Conservation (phyloP, 2,797 vertebrate genomes). For the Euthynnus affinis region DNA sequence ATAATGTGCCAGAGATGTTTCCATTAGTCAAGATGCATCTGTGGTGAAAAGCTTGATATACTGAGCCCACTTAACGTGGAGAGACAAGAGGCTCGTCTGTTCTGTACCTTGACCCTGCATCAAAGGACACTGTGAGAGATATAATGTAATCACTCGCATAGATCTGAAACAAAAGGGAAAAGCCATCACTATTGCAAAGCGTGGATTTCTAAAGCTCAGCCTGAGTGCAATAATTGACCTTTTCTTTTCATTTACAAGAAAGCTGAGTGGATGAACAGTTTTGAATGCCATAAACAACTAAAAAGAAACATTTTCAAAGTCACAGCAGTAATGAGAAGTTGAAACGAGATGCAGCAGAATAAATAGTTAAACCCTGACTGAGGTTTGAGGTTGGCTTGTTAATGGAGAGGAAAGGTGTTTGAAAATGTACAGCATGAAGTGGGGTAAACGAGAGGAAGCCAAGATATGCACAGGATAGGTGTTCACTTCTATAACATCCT, state of each 20-base stretch:
- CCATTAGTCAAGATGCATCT: conserved; percentile 78
- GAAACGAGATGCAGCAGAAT: conserved; percentile 23
- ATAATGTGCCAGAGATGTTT: conserved; percentile 77
- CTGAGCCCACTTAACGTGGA: conserved; percentile 68
- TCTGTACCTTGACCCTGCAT: conserved; percentile 68
- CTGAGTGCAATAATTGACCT: conserved; percentile 53
- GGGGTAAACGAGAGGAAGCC: conserved; percentile 60
- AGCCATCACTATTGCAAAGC: conserved; percentile 54
- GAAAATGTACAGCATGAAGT: conserved; percentile 18
- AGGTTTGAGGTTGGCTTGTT: conserved; percentile 5
- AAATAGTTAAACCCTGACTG: conserved; percentile 41
- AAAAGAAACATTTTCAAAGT: conserved; percentile 61
- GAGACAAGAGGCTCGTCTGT: conserved; percentile 36
- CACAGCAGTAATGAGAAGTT: conserved; percentile 21
- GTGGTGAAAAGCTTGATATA: conserved; percentile 72
- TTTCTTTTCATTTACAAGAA: conserved; percentile 56
- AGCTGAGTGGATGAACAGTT: conserved; percentile 30
- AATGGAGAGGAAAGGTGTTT: conserved; percentile 21
- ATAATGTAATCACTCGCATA: conserved; percentile 66
- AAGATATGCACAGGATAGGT: conserved; percentile 72
- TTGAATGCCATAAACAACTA: conserved; percentile 38
- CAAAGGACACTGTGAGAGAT: conserved; percentile 68
- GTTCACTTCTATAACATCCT: conserved; percentile 74
- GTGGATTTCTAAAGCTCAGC: conserved; percentile 44
- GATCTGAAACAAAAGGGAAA: conserved; percentile 65